Conservation (phyloP, 2,797 vertebrate genomes). For the Girardinus metallicus region DNA sequence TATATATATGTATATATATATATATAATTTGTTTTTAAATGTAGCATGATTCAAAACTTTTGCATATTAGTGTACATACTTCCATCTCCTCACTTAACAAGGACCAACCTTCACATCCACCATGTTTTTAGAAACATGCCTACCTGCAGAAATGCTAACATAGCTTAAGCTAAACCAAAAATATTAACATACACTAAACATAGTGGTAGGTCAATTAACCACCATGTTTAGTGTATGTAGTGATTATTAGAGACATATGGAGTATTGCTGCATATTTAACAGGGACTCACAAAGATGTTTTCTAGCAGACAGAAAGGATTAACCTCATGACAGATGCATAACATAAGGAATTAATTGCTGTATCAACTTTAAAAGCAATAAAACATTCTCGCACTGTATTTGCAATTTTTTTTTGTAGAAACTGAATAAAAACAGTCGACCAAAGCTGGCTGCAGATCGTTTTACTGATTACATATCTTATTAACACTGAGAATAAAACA, state of each 20-base stretch:
- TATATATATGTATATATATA: too few species aligned
- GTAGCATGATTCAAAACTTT: background rate
- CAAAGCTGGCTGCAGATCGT: constrained; percentile 4
- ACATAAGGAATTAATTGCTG: background rate
- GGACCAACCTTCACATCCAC: background rate
- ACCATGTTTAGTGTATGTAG: background rate
- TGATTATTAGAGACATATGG: background rate
- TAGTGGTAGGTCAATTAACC: background rate
- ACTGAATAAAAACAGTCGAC: background rate
- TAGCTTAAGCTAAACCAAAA: background rate
- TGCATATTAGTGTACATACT: background rate
- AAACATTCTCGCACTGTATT: background rate
- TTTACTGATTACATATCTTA: constrained; percentile 5
- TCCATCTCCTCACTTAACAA: background rate
- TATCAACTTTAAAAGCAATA: background rate
- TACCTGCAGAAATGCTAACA: background rate
- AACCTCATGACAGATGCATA: background rate
- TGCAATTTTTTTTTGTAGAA: too few species aligned
- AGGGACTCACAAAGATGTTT: background rate
- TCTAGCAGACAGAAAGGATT: background rate
- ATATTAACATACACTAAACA: background rate
- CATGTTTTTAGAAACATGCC: background rate
- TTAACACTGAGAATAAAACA: constrained; percentile 2
- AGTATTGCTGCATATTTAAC: background rate
- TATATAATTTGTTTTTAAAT: background rate